Base-by-base conservation (phyloP, 2,113 vertebrate genomes). In the Diglossa brunneiventris region DNA sequence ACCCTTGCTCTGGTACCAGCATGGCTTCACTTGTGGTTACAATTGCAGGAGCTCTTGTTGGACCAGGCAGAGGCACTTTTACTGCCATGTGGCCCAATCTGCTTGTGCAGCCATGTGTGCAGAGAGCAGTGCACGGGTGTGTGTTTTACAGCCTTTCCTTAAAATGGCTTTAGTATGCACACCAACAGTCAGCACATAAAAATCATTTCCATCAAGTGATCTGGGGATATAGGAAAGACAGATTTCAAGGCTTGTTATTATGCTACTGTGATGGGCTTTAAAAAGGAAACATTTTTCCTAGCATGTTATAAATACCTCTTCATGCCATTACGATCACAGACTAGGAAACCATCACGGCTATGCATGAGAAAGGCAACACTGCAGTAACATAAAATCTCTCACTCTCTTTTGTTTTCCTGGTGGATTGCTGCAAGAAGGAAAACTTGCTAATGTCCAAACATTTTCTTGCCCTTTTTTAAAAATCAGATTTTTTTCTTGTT, bases 271-370 rank as follows among this genome's bases (percentile, higher is more conserved):
- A 94, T 83, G 80, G 93, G 80, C 93, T 94, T 95, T 94, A 82
- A 89, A 95, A 95, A 78, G 73, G 92, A 94, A 93, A 96, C 86
- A 77, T 87, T 95, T 95, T 89, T 89, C 64, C 83, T 93, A 59
- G 56, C 49, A 37, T 94, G 88, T 94, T 88, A 69, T 95, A 93
- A 95, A 96, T 94, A 93, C 83, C 84, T 86, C 84, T 55, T 85
- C 49, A 15, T 87, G 69, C 77, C 76, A 41, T 81, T 96, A 50
- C 13, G 35, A 31, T 75, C 69, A 42, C n/a, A 64, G 61, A 50
- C 62, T 78, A 37, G 64, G 68, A 96, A 91, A 78, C 56, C 23
- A 44, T 55, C 87, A 61, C 8, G 17, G 83, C 78, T 77, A 31
- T 13, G 1, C 20, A 26, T 0, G 10, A 92, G 75, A 70, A 94